phyloP scores from a whole-genome alignment of 2,113 vertebrate species.

The Talpa occidentalis region DNA sequence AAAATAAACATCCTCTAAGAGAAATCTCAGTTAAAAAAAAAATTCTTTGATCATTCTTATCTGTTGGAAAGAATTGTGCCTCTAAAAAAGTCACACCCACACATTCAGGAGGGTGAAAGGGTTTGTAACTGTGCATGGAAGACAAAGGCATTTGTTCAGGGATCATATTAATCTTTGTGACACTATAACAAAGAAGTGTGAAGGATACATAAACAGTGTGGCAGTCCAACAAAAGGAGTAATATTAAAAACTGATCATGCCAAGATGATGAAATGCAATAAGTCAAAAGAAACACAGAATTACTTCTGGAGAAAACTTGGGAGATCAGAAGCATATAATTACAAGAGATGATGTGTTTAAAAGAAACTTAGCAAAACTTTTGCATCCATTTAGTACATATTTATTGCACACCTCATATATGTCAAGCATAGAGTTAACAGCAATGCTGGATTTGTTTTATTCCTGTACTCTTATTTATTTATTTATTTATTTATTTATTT shows the following conservation, averaged over 20 bases:
- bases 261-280: background rate
- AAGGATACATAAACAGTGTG: background rate
- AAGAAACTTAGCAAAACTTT: background rate
- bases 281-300: constrained; percentile 21
- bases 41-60: constrained; percentile 65
- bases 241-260: constrained; percentile 26
- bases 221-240: background rate
- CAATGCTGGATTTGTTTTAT: background rate
- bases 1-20: constrained; percentile 23
- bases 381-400: background rate
- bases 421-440: background rate
- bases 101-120: background rate
- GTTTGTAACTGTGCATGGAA: background rate
- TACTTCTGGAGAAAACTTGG: background rate
- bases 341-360: background rate
- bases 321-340: background rate
- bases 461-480: background rate
- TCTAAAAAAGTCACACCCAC: constrained; percentile 40
- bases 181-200: background rate
- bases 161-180: constrained; percentile 61
- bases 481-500: no score
- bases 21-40: background rate
- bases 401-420: background rate
- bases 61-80: constrained; percentile 48
- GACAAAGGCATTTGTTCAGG: constrained; percentile 11